Evolutionary conservation across 2,797 vertebrate species (phyloP).

Genomic region (Hippocampus kuda): DNA sequence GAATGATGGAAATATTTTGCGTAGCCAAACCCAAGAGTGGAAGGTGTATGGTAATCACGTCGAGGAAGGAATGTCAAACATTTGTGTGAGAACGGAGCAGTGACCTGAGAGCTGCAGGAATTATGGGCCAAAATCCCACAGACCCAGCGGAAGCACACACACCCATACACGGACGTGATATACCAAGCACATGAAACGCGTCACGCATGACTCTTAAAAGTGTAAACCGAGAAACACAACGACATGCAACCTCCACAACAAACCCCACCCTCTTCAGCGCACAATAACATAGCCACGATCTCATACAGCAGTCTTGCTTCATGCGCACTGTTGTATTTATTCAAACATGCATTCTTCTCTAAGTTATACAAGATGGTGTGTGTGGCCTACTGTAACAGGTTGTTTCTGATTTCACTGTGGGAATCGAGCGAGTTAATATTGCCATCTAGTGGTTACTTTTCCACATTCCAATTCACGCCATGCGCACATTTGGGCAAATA

Average conservation of each 20-base stretch:
- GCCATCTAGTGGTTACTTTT: conserved; percentile 49
- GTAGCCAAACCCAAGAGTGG: conserved; percentile 70
- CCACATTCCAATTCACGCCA: background rate
- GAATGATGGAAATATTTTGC: conserved; percentile 72
- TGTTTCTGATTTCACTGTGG: conserved; percentile 34
- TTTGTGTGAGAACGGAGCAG: conserved; percentile 73
- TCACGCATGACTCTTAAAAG: conserved; percentile 42
- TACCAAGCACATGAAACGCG: conserved; percentile 47
- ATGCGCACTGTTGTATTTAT: conserved; percentile 21
- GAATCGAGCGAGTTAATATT: conserved; percentile 27
- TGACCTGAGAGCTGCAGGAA: conserved; percentile 76
- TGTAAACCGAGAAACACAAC: conserved; percentile 30
- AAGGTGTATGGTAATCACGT: conserved; percentile 76
- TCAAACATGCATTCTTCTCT: conserved; percentile 26
- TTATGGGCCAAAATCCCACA: conserved; percentile 75
- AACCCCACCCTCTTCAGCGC: conserved; percentile 2
- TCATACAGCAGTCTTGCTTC: conserved; percentile 8
- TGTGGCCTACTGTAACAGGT: conserved; percentile 54
- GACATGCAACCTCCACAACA: conserved; percentile 6
- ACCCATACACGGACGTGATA: conserved; percentile 66
- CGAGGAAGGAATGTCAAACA: conserved; percentile 74
- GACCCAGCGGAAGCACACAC: conserved; percentile 75
- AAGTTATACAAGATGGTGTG: conserved; percentile 5
- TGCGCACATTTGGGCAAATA: background rate
- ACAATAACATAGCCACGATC: conserved; percentile 24